Evolutionary conservation across 1,140 invertebrate genomes (phyloP), one percentile per base, ranked within the genome.

Genomic region (Pseudachorutes palmiensis): DNA sequence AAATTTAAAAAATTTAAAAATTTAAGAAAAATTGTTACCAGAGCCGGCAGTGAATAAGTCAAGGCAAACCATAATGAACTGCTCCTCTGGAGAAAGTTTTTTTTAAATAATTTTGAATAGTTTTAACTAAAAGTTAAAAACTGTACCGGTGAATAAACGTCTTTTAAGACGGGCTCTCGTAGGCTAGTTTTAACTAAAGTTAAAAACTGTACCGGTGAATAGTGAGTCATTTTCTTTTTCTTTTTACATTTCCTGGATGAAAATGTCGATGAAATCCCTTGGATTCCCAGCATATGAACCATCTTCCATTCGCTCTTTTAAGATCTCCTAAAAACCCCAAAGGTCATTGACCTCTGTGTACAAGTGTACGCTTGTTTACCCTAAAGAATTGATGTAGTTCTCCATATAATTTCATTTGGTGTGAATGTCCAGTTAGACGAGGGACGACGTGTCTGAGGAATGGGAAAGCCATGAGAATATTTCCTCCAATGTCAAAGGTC

Each of bases 391-490:
- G 61, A 45, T 71, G 69, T 19, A 73, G 69, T 59, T 68, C 65
- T 9, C 28, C 51, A 32, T 70, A 70, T 5, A 73, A 45, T 22
- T 49, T 66, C 62, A 69, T 64, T 49, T 73, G 67, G 59, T 73
- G 70, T n/a, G 41, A 64, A 33, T 71, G 69, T 24, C 66, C 70
- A 30, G 72, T 74, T 16, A 71, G 12, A 24, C 68, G 49, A 1
- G 70, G 72, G 61, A 60, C 62, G 63, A 71, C 30, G 59, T 67
- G 68, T 22, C 72, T 55, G 1, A 74, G 58, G 45, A 70, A 70
- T n/a, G 72, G 70, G 69, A 70, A 74, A n/a, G 72, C 72, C 70
- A 71, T 71, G 19, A 71, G 32, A 61, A 74, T 74, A 48, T 74
- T 71, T 29, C 68, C 70, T 41, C 67, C 70, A 31, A 74, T 66